Evolutionary conservation across 2,113 vertebrate species (phyloP).

Genomic region (Mesocricetus auratus): DNA sequence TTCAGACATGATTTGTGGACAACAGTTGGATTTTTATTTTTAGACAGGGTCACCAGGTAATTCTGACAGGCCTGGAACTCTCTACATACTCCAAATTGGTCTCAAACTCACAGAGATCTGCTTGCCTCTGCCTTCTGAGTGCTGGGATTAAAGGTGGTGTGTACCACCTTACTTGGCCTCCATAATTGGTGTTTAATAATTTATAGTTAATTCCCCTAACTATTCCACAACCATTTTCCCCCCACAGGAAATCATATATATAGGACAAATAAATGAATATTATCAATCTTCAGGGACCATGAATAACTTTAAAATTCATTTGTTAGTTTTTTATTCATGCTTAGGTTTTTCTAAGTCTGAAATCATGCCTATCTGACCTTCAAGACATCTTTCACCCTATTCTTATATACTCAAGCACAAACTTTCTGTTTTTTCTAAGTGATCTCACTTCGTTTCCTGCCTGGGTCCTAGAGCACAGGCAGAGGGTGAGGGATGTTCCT

Average conservation of each 20-base stretch:
- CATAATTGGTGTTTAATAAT: background rate
- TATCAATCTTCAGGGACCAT: background rate
- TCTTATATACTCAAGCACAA: background rate
- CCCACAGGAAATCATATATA: background rate
- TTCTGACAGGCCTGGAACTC: background rate
- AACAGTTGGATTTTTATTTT: background rate
- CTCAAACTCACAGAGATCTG: background rate
- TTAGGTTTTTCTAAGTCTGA: constrained; percentile 22
- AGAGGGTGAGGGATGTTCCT: background rate
- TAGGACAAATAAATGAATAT: background rate
- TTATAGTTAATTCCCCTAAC: background rate
- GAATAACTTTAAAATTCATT: background rate
- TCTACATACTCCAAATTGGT: background rate
- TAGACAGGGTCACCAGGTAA: background rate
- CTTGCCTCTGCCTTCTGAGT: background rate
- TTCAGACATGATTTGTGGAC: background rate
- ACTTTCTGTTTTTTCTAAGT: background rate
- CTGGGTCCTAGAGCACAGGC: background rate
- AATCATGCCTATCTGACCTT: background rate
- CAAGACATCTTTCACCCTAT: background rate
- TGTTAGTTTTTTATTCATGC: background rate
- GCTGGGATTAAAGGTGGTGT: background rate
- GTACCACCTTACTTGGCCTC: too few relatives aligned
- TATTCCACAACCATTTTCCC: background rate
- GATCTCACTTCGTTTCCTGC: background rate